Base-by-base conservation (phyloP, 2,113 vertebrate genomes). In the Malurus melanocephalus region DNA sequence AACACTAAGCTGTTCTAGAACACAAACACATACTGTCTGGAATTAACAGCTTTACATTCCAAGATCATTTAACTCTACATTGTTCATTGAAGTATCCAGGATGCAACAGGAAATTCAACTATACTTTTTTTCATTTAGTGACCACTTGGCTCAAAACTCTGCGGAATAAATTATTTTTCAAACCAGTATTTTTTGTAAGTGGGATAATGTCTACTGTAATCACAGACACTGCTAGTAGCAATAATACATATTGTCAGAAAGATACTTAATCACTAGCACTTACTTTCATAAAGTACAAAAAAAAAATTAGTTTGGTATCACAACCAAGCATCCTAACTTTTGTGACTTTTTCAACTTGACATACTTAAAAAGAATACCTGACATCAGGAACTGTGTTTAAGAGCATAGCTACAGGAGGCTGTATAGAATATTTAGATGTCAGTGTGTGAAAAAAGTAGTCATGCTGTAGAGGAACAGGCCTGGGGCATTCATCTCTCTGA, bases 401-500 rank as follows among this genome's bases (percentile, higher is more conserved):
- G 52, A 93, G 61, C 55, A 71, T 19, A 81, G 79, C 59, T 89
- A 87, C 84, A 90, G 86, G 52, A 95, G 95, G 89, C 79, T 95
- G 75, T 77, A 90, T 77, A 91, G 67, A 87, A 65, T 78, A 85
- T 95, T 96, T 95, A 95, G 94, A 93, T 85, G 66, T 95, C 94
- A 85, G 57, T 88, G 64, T 89, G 83, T 7, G 30, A 56, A 75
- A 87, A 83, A 77, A 71, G 68, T 69, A 93, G 92, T 88, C 87
- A 89, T 87, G 87, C 91, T 96, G 93, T 79, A 94, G 96, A 88
- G 85, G 80, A 95, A 94, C 77, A 96, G 92, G 95, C 94, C 93
- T 68, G 80, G 95, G 96, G 95, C 89, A 95, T 53, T 94, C 92
- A 89, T 80, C 92, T 89, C 93, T 94, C 95, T 96, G 96, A 97